Evolutionary conservation across 2,113 vertebrate genomes (phyloP), one percentile per base, ranked within the genome.

Genomic region (Athene noctua): DNA sequence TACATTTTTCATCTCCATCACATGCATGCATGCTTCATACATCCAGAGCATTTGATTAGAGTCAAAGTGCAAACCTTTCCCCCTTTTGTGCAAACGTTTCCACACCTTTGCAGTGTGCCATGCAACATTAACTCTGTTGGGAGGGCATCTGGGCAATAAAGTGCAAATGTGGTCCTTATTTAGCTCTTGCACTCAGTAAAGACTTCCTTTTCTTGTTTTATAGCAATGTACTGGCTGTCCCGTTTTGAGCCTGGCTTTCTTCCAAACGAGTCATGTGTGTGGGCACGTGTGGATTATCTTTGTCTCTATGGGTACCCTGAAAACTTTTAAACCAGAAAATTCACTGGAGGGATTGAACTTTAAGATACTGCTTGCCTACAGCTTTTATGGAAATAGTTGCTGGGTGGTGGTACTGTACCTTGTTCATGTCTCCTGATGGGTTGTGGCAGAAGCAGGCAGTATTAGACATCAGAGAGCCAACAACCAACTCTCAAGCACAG

Each of bases 241-340:
- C 93, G 42, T 80, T 96, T 95, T 94, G 93, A 89, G 74, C 36
- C 78, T 96, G 96, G 96, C 93, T 88, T 85, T 68, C 81, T 93
- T 95, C 96, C 96, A 96, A 5, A 38, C 0, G 2, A 96, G 90
- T 81, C 84, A 38, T 97, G 93, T 96, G 93, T 95, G 96, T 92
- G 93, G 96, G 96, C 96, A 96, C 93, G 96, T 96, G 96, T 95
- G 93, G 93, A 96, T 96, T 97, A 96, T 96, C 93, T 96, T 88
- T 82, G 96, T 96, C 96, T 93, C 96, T 96, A 96, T 97, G 96
- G 93, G 85, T 96, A 97, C 96, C 66, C 66, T 85, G 85, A 93
- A 96, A 97, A 96, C 92, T 96, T 91, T 17, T 91, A 90, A 96
- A 94, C 87, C 58, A 52, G 93, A 96, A 96, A 94, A 96, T 95